Evolutionary conservation across 2,797 vertebrate species (phyloP), one percentile per base, ranked within the genome.

Genomic region (Galaxias olidus): DNA sequence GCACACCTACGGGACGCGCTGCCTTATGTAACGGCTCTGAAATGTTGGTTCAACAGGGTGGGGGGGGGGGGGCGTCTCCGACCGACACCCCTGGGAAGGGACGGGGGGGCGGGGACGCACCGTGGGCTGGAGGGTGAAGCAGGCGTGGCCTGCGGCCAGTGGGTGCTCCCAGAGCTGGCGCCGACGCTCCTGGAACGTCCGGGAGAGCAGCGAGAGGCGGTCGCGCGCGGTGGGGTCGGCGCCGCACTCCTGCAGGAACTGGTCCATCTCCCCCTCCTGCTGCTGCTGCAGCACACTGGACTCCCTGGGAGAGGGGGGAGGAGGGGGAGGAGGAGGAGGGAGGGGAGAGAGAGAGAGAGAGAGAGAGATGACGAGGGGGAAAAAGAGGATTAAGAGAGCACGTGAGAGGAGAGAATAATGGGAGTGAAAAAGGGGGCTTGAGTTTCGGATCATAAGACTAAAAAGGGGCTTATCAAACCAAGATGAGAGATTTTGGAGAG

Each of bases 61-160:
- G n/a, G n/a, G n/a, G n/a, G n/a, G n/a, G n/a, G n/a, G n/a, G n/a
- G n/a, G n/a, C n/a, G n/a, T n/a, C n/a, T n/a, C n/a, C n/a, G n/a
- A n/a, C n/a, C n/a, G n/a, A n/a, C n/a, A n/a, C n/a, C n/a, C n/a
- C n/a, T n/a, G n/a, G n/a, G n/a, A n/a, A n/a, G n/a, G n/a, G n/a
- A n/a, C n/a, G n/a, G n/a, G n/a, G n/a, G n/a, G n/a, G n/a, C 10
- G 30, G 9, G 69, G 63, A 64, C 89, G 85, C 73, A 94, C 93
- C 93, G 74, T 64, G 0, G 91, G 91, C 44, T 93, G 88, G 9
- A 94, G 11, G 0, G 71, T 83, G 57, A 93, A 90, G 74, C 91
- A 48, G 10, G 69, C 69, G 43, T 78, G 51, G 0, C 81, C 75
- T 65, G 91, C 86, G 11, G 86, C 61, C 78, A 89, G 71, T 40